Evolutionary conservation across 23 tunicate genomes (phyloP), one percentile per base, ranked within the genome.

Genomic region (Styela plicata): DNA sequence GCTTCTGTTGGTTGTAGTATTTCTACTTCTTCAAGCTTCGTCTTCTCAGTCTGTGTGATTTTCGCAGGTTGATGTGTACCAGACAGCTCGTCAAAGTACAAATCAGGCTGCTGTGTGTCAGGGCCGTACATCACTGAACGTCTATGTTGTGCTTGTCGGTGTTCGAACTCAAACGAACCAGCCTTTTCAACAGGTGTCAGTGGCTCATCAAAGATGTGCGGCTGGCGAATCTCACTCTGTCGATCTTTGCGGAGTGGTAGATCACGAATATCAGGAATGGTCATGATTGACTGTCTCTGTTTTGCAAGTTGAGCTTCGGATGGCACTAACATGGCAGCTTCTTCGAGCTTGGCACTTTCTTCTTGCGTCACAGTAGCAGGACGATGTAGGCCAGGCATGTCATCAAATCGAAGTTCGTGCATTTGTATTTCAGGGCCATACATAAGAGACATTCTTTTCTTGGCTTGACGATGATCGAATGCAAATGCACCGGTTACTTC

Each of bases 101-200:
- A 17, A 19, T 27, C 34, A 19, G 32, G 37, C 23, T 31, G 24
- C 5, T 34, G 26, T 28, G 36, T 18, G 33, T 76, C 81, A 23
- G 81, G 66, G 0, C 64, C 81, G 64, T 76, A 76, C 81, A 76
- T 67, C 24, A 67, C 71, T 67, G 71, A 67, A 29, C 30, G 71
- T 22, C 71, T 67, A 67, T 27, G 71, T 67, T 67, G 30, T 67
- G 31, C 71, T 0, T 67, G 1, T 44, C 57, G 7, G 13, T 44
- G 57, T 13, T 44, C 57, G 57, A 44, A 44, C 13, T 44, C 57
- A 44, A 44, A 44, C 57, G 57, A 44, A 44, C 57, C 57, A 44
- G 57, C 57, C 13, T 44, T 44, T 44, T 44, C 57, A 44, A 44
- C 57, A 5, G 57, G 57, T 44, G 57, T 44, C 7, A 44, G 7